Base-by-base conservation (phyloP, 2,797 vertebrate species). In the Vespertilio murinus region DNA sequence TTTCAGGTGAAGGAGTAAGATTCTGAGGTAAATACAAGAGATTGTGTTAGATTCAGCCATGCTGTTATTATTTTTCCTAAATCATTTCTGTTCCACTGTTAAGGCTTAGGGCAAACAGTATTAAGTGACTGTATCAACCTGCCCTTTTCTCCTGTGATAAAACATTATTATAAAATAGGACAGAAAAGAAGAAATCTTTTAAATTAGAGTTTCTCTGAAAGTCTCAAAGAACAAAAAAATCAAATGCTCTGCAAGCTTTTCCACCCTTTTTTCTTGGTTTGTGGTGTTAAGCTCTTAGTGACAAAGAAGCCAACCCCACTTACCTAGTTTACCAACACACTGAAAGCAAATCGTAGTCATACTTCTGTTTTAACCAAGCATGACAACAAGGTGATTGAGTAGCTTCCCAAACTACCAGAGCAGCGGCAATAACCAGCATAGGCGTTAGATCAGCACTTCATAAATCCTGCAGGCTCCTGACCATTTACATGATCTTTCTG, bases 401-500 rank as follows among this genome's bases (percentile, higher is more conserved):
- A 93, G 95, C 94, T 97, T 96, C 79, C 59, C 33, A 61, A 96
- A 97, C 96, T 86, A 95, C 88, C 88, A 91, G 69, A 33, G 61
- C 79, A 86, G 64, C 54, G 95, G 85, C 95, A 96, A 81, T 96
- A 91, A 91, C 2, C 25, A 0, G 6, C 71, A 90, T 2, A 92
- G 94, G 77, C 52, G 12, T 96, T 95, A 95, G 92, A 82, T 73
- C 47, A 83, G 88, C 80, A 88, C 95, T 93, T 80, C 70, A 94
- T 95, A 86, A 95, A 96, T 85, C 0, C 3, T 45, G 90, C 2
- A 4, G 13, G 86, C 90, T 97, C 14, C 75, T 95, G 54, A 49
- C 90, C 83, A 89, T 93, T 61, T 91, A 97, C 96, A 96, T 93
- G 69, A 94, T 97, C 94, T 90, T 83, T 93, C 83, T 82, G 12